phyloP scores from a whole-genome alignment of 2,797 vertebrate species.

The Bovichtus diacanthus region DNA sequence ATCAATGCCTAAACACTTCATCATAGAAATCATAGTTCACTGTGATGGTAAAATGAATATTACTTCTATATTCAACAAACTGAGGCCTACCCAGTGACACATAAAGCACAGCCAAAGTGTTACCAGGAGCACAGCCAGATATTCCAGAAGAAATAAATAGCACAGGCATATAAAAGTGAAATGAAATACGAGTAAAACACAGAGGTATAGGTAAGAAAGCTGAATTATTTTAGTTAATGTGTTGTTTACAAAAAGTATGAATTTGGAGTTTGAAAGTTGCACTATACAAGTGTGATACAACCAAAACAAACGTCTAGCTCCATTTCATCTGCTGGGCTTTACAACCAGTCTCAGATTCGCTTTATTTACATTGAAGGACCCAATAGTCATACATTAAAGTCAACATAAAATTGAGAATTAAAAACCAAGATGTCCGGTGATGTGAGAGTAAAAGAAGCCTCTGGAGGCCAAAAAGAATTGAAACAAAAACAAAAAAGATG shows the following conservation, averaged over 20 bases:
- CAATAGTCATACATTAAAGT: slow-evolving; percentile 28
- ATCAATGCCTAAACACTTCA: slow-evolving; percentile 44
- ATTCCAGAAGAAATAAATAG: slow-evolving; percentile 73
- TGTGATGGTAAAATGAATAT: slow-evolving; percentile 55
- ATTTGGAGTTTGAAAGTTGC: slow-evolving; percentile 57
- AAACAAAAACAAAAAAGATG: not conserved
- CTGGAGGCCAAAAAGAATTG: not conserved
- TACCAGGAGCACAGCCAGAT: slow-evolving; percentile 62
- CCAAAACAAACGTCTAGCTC: slow-evolving; percentile 48
- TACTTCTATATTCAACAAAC: slow-evolving; percentile 54
- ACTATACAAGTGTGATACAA: slow-evolving; percentile 51
- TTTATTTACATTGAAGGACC: slow-evolving; percentile 66
- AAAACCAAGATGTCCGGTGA: slow-evolving; percentile 27
- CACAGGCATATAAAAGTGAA: slow-evolving; percentile 61
- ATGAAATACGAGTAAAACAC: slow-evolving; percentile 45
- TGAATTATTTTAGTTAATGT: slow-evolving; percentile 38
- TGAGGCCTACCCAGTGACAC: slow-evolving; percentile 45
- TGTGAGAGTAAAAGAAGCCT: slow-evolving; percentile 17
- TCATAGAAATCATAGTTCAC: slow-evolving; percentile 44
- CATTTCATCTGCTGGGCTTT: slow-evolving; percentile 57
- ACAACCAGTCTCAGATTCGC: slow-evolving; percentile 52
- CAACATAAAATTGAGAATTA: slow-evolving; percentile 41
- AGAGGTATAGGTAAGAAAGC: slow-evolving; percentile 47
- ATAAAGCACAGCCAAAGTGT: slow-evolving; percentile 60
- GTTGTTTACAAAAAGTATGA: slow-evolving; percentile 62